A percentile compares a stretch with the other conserved stretches of the same genome.
phyloP scores from a whole-genome alignment of 2,888 invertebrate species.

The Leuctra nigra region DNA sequence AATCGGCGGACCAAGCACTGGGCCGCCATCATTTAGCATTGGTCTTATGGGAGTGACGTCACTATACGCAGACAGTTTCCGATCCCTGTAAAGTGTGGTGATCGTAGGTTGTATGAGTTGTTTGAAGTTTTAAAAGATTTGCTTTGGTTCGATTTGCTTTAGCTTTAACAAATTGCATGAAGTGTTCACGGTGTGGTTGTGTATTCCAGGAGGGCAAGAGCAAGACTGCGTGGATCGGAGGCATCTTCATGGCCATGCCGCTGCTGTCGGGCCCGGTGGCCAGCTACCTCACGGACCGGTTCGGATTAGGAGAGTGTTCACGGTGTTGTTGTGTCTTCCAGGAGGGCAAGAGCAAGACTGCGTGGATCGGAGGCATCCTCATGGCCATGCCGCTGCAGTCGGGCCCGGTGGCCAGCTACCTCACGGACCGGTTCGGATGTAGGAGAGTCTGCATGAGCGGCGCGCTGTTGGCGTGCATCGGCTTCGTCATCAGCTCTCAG shows the following conservation, averaged over 20 bases:
- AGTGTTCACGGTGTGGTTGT: no score
- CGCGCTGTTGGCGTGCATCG: slow-evolving; percentile 63
- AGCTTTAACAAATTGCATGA: no score
- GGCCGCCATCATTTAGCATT: no score
- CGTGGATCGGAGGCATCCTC: slow-evolving; percentile 85
- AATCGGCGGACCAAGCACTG: no score
- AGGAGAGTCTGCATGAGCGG: slow-evolving; percentile 71
- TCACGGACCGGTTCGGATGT: slow-evolving; percentile 71
- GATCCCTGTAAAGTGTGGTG: no score
- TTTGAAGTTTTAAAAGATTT: no score
- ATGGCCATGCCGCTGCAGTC: slow-evolving; percentile 75
- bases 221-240: slow-evolving; percentile 85
- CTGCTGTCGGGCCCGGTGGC: slow-evolving; percentile 61
- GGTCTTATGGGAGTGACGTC: no score
- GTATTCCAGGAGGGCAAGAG: slow-evolving; percentile 52
- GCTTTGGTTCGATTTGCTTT: no score
- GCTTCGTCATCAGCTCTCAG: slow-evolving; percentile 71
- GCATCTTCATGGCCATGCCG: slow-evolving; percentile 88
- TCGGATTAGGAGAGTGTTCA: no score
- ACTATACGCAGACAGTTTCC: no score
- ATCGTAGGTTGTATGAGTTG: no score
- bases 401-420: slow-evolving; percentile 68
- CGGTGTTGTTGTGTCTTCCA: no score
- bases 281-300: slow-evolving; percentile 65
- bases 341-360: slow-evolving; percentile 54